These are phyloP conservation scores for Halictus quadricinctus DNA, from an alignment of 2,888 invertebrate species.

Conservation along the genomic window DNA sequence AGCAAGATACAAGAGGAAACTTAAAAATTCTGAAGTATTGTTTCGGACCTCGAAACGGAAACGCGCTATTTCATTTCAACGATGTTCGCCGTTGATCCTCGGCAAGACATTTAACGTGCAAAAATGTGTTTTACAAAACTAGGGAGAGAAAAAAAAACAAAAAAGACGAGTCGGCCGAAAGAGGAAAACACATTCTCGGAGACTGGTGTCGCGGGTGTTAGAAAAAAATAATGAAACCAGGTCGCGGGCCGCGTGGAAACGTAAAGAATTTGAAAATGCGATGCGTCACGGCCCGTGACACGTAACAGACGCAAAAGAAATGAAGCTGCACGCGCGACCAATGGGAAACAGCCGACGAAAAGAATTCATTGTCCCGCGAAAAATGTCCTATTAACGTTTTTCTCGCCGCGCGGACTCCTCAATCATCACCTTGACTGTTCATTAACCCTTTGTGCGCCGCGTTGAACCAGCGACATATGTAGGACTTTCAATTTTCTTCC, in stretches of 20 bases:
- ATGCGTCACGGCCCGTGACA: slow-evolving; percentile 50
- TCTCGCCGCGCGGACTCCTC: slow-evolving; percentile 35
- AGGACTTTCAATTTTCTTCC: slow-evolving; percentile 47
- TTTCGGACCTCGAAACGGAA: neutral
- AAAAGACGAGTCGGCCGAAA: neutral
- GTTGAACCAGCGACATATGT: slow-evolving; percentile 36
- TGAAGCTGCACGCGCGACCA: slow-evolving; percentile 33
- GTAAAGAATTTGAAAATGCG: slow-evolving; percentile 54
- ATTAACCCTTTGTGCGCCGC: slow-evolving; percentile 52
- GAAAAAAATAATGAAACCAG: slow-evolving; percentile 44
- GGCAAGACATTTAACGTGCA: slow-evolving; percentile 11
- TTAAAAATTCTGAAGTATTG: neutral
- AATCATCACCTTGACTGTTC: slow-evolving; percentile 49
- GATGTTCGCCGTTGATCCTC: neutral
- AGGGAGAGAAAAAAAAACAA: neutral
- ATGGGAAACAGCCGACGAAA: slow-evolving; percentile 4
- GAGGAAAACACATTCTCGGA: slow-evolving; percentile 5
- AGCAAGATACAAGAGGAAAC: neutral
- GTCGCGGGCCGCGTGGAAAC: slow-evolving; percentile 31
- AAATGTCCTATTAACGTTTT: slow-evolving; percentile 46
- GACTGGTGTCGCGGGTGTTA: neutral
- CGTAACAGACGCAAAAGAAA: slow-evolving; percentile 58
- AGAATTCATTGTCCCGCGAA: slow-evolving; percentile 46
- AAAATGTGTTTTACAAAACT: neutral
- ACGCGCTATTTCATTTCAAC: neutral